Base-by-base conservation (phyloP, 2,888 invertebrate genomes). In the Drosophila buzzatii region DNA sequence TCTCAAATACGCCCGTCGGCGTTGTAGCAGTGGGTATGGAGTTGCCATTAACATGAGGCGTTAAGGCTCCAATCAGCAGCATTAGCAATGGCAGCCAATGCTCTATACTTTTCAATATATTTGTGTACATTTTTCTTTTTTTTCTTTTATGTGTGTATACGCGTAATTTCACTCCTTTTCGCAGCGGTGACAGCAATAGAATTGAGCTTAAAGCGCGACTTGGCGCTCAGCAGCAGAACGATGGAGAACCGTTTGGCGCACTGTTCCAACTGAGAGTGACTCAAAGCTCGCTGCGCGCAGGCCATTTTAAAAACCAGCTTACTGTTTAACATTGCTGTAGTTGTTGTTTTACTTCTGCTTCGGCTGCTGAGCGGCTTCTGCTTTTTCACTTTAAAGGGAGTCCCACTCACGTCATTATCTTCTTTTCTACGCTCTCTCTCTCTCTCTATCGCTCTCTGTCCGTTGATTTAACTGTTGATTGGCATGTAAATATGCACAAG, bases 221-320 rank as follows among this genome's bases (percentile, higher is more conserved):
- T 64, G 53, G 63, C 68, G 62, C 65, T 73, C 64, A 51, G 56
- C 58, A 37, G 56, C 51, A 51, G 62, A 53, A 44, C 6, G 4
- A 31, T 49, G 37, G 70, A 78, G 77, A 76, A 88, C 86, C 82
- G 86, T 83, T 86, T 70, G 57, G 61, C 69, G 61, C 76, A 76
- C 76, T 59, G 70, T 60, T 78, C 83, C 72, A 81, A 71, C 69
- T 80, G 73, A 84, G 83, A 87, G 78, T 87, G 88, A 85, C 77
- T 85, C 62, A 76, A 80, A 82, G 62, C 57, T 56, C 59, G 49
- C 55, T 63, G 67, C 58, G 57, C 31, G 47, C 83, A 61, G 59
- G 76, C 75, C 75, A 78, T 85, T 86, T 85, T 84, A 79, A 86
- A 82, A 86, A 84, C 88, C 85, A 76, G 86, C 85, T 86, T 79